A percentile compares a stretch with the other conserved stretches of the same genome.
Conservation (phyloP, 2,888 invertebrate genomes). For the Mesorhabditis sp. region DNA sequence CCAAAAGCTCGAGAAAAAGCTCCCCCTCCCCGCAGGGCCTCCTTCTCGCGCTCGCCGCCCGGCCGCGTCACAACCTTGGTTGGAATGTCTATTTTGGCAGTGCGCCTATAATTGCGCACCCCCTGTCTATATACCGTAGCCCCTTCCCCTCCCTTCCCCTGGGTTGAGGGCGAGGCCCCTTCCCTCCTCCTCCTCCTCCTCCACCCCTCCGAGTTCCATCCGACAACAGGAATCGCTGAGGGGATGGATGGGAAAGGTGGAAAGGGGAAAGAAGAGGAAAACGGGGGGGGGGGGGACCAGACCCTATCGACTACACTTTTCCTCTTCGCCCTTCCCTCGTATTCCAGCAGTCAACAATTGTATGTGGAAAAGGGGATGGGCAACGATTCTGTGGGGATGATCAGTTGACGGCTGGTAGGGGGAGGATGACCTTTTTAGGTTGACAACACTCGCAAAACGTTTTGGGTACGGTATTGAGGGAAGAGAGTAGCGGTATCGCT, state of each 20-base stretch:
- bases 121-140: no score
- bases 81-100: slow-evolving; percentile 6
- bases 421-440: no score
- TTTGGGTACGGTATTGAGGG: no score
- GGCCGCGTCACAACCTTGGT: slow-evolving; percentile 4
- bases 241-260: background rate
- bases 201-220: background rate
- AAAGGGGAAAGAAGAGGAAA: no score
- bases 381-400: no score
- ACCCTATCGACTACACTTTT: background rate
- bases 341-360: background rate
- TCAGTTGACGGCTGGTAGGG: no score
- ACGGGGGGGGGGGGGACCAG: background rate
- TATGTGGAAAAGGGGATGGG: no score
- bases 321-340: background rate
- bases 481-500: no score
- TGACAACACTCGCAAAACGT: no score
- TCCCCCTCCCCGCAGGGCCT: background rate
- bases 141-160: background rate
- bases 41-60: background rate
- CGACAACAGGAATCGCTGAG: slow-evolving; percentile 2
- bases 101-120: slow-evolving; percentile 2
- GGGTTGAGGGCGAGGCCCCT: slow-evolving; percentile 1
- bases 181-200: background rate
- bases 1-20: no score